Conservation (phyloP, 2,797 vertebrate genomes). For the Holocentrus rufus region DNA sequence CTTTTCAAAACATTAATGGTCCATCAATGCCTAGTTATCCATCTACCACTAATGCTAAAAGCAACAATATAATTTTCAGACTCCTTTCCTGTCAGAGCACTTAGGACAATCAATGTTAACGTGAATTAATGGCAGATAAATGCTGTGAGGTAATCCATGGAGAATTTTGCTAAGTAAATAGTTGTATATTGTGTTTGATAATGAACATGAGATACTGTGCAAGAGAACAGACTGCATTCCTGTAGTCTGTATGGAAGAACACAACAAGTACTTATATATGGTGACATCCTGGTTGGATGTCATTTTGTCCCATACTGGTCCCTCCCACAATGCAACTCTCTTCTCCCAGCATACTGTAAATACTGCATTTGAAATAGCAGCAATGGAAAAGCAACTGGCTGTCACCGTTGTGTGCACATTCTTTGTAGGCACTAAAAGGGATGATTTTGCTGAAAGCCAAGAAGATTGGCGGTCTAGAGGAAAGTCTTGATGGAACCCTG, state of each 20-base stretch:
- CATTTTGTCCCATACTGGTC: neutral
- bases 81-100: conserved; percentile 65
- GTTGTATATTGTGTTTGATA: conserved; percentile 41
- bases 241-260: neutral
- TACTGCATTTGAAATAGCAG: too few species aligned
- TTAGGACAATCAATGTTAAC: conserved; percentile 62
- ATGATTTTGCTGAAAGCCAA: conserved; percentile 95
- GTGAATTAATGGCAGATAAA: conserved; percentile 52
- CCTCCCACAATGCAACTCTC: neutral
- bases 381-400: neutral
- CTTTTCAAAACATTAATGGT: conserved; percentile 26
- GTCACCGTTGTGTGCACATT: neutral
- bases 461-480: conserved; percentile 84
- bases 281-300: neutral
- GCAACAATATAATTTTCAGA: conserved; percentile 24
- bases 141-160: conserved; percentile 8
- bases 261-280: neutral
- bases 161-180: conserved; percentile 36
- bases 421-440: conserved; percentile 87
- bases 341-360: neutral
- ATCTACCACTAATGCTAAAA: conserved; percentile 40
- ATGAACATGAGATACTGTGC: conserved; percentile 7
- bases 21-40: neutral
- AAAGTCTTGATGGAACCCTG: conserved; percentile 64
- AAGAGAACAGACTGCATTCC: conserved; percentile 19